Base-by-base conservation (phyloP, 2,797 vertebrate species). In the Acipenser ruthenus region DNA sequence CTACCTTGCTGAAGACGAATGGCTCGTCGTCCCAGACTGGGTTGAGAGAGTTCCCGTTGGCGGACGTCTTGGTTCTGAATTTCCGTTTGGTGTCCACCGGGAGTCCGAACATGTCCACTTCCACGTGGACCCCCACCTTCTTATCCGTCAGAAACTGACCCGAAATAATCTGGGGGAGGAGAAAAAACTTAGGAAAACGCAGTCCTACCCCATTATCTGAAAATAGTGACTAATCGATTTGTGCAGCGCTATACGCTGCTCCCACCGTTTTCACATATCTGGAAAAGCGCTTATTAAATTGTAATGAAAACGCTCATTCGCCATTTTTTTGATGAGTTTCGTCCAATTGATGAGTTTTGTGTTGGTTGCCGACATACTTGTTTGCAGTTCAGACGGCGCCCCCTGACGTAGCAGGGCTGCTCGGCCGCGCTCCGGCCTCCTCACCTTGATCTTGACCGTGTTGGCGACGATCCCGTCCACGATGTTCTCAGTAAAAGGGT, bases 391-490 rank as follows among this genome's bases (percentile, higher is more conserved):
- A 18, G 15, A 18, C 15, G 15, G 15, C 15, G 15, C 15, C 15
- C 15, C 15, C 15, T 18, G 1, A 1, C 15, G 15, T 18, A 18
- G 15, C 15, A 18, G 15, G 15, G 15, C 15, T 18, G 15, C 15
- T 18, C 15, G 15, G 23, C 23, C 23, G 2, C 4, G 23, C 23
- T 2, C 23, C 2, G 23, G 23, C 23, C 23, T 37, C 10, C 70
- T 4, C 56, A 95, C 94, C 90, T 78, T 91, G 65, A 96, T 88
- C 75, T 87, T 89, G 67, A 95, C 76, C 0, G 90, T 94, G 53
- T 96, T 96, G 66, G 94, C 94, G 7, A 96, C 94, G 0, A 96
- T 93, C 49, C 94, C 94, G 0, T 95, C 94, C 66, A 96, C 91
- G 1, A 91, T 95, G 73, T 85, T 87, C 73, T 93, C 89, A 0